Evolutionary conservation across 2,888 invertebrate species (phyloP), one percentile per base, ranked within the genome.

Genomic region (Melieria crassipennis): DNA sequence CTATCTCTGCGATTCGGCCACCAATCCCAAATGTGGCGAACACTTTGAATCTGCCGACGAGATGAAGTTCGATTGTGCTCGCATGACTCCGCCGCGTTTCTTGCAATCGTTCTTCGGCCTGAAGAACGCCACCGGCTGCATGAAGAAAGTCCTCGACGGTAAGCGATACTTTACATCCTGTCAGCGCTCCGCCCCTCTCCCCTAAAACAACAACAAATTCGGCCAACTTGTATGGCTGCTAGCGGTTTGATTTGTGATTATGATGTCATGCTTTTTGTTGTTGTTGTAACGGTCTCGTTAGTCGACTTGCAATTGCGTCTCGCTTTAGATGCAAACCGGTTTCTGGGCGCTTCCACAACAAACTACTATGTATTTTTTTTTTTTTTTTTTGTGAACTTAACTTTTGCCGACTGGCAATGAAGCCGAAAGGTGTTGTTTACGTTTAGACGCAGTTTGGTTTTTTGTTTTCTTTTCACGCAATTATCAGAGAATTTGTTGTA

Each of bases 111-210:
- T 79, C 66, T 69, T 81, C 73, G 69, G 77, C 5, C 73, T 77
- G 11, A 80, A 78, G 63, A 86, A 85, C 76, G 86, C 85, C 72
- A 85, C 85, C 42, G 86, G 86, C 64, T 85, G 85, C 80, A 81
- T 86, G 83, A 85, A 81, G 79, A 82, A 83, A 77, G 77, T 74
- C 61, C 73, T 86, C 62, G 83, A 82, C 66, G 72, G 85, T 85
- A 80, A 86, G 86, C 83, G 58, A 47, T 62, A n/a, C 11, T 52
- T 52, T 52, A 52, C 13, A 52, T 52, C 52, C 11, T n/a, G 11
- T 52, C 4, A 7, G 52, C 9, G 52, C 11, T 52, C 13, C 10
- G 10, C 30, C 30, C 2, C 30, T 30, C 2, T 2, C 30, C 30
- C 30, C 30, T 30, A 2, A 52, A 52, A n/a, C 52, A 52, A 30